Percentiles rank a stretch among this genome's conserved stretches.
Evolutionary conservation across 2,797 vertebrate genomes (phyloP).

Genomic region (Myoxocephalus aenaeus): DNA sequence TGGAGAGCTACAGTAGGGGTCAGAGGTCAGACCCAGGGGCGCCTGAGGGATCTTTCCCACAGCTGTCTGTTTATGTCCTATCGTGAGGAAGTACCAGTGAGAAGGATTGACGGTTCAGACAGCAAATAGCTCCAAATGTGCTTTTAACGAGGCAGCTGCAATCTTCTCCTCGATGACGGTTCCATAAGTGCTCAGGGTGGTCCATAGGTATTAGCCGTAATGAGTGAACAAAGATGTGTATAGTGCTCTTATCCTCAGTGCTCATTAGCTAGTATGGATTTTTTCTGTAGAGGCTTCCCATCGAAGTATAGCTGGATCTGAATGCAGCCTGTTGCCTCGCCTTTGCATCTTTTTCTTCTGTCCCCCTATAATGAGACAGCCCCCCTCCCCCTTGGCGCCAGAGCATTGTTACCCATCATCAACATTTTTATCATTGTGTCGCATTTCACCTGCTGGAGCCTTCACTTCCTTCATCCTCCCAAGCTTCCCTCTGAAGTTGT

Average conservation of each 20-base stretch:
- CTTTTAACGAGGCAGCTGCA: conserved; percentile 79
- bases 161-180: conserved; percentile 59
- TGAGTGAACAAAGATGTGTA: conserved; percentile 73
- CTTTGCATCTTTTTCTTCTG: conserved; percentile 45
- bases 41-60: conserved; percentile 54
- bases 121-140: conserved; percentile 72
- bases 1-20: conserved; percentile 64
- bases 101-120: conserved; percentile 53
- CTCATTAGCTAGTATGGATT: conserved; percentile 71
- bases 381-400: conserved; percentile 41
- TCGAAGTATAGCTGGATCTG: conserved; percentile 47
- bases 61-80: conserved; percentile 67
- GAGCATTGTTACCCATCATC: conserved; percentile 45
- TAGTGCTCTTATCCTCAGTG: conserved; percentile 56
- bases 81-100: conserved; percentile 48
- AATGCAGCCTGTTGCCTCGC: conserved; percentile 39
- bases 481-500: conserved; percentile 45
- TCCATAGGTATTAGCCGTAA: conserved; percentile 77
- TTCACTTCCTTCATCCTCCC: conserved; percentile 24
- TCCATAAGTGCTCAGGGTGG: conserved; percentile 69
- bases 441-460: conserved; percentile 63
- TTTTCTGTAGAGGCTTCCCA: conserved; percentile 56
- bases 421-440: conserved; percentile 60
- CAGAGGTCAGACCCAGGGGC: conserved; percentile 62
- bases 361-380: conserved; percentile 20